These are phyloP conservation scores for Lithophane ornitopus DNA, from an alignment of 2,888 invertebrate genomes.

Conservation along the genomic window DNA sequence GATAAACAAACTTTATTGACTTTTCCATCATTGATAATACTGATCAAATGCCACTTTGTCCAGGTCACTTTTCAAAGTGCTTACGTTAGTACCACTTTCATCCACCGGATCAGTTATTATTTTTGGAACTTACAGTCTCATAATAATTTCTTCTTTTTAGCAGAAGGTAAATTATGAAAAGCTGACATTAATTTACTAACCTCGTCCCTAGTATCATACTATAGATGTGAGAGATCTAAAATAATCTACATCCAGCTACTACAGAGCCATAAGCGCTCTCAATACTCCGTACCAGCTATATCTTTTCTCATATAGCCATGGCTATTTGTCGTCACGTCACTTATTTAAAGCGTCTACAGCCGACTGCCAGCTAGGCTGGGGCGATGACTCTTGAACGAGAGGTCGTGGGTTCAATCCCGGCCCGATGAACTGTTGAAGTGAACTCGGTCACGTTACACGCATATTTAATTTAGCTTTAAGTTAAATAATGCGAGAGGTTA, in stretches of 20 bases:
- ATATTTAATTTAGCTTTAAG: constrained; percentile 24
- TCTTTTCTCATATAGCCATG: constrained; percentile 1
- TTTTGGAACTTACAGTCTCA: no score
- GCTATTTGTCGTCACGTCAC: constrained; percentile 33
- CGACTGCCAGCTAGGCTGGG: constrained; percentile 41
- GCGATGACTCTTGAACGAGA: constrained; percentile 55
- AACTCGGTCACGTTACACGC: constrained; percentile 38
- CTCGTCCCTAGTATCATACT: neutral
- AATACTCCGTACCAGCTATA: neutral
- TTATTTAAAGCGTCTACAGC: constrained; percentile 35
- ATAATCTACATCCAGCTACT: neutral
- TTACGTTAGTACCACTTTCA: neutral
- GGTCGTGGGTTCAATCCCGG: constrained; percentile 57
- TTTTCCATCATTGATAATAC: no score
- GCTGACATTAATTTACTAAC: neutral
- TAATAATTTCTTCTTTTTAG: neutral
- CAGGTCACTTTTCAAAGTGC: neutral
- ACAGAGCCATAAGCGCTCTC: neutral
- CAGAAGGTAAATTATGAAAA: neutral
- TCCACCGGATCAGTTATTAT: no score
- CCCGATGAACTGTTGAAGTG: constrained; percentile 54
- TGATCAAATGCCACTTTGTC: no score
- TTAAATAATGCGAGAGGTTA: constrained; percentile 8
- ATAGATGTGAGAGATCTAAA: neutral
- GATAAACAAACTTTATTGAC: no score